Base-by-base conservation (phyloP, 2,113 vertebrate species). In the Esox niger region DNA sequence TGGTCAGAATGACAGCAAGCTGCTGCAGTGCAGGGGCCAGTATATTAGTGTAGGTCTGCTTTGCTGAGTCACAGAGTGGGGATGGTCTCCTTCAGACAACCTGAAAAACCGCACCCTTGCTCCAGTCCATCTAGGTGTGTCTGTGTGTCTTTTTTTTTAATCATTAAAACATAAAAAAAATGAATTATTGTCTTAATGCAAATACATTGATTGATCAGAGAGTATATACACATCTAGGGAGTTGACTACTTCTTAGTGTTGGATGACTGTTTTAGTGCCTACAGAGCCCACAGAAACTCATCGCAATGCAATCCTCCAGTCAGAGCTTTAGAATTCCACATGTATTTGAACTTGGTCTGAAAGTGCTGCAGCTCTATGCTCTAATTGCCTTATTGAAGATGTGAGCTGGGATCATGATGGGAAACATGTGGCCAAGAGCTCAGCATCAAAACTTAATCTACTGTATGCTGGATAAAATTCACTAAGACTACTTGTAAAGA, bases 1-100 rank as follows among this genome's bases (percentile, higher is more conserved):
- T 56, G 69, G 56, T 43, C 66, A 76, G 62, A 58, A 30, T 62
- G 75, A 76, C 69, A 56, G 75, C 31, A 15, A 1, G 23, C 29
- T 63, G 31, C 35, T 64, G 55, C 66, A 70, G 35, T 62, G 52
- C 52, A 62, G 65, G 15, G 30, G 57, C 9, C 61, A 8, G 56
- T 21, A 17, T 30, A 23, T 10, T 54, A 38, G 20, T 26, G 35
- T 35, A 25, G 60, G 54, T 57, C 57, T 60, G 32, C 61, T 59
- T 57, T 43, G 57, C 63, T 71, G 64, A 71, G 55, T 62, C 61
- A 72, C 49, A 55, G 31, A 38, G 30, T 21, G 15, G 54, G 56
- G 35, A 20, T 15, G 6, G 17, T 15, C 56, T 55, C 58, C 46
- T 35, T 32, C 30, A 15, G 13, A 54, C 30, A 54, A 33, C 49